These are phyloP conservation scores for Melanotaenia boesemani DNA, from an alignment of 2,797 vertebrate species.

Conservation along the genomic window DNA sequence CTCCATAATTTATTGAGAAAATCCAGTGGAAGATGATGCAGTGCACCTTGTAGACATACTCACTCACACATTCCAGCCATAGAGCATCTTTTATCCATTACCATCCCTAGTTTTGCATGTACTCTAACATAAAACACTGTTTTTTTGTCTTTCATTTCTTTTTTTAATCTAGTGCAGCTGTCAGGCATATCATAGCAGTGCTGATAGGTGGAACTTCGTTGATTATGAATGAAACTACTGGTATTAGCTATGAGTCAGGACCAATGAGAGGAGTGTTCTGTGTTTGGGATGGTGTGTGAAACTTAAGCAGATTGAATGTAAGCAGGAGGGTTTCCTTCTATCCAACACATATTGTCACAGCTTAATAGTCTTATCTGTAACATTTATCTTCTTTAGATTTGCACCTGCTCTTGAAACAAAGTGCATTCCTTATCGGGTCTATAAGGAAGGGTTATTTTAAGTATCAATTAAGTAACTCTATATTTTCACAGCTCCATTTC, in stretches of 20 bases:
- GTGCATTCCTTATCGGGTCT: not conserved
- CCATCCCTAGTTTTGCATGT: not conserved
- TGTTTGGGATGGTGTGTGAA: not conserved
- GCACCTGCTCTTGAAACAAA: not conserved
- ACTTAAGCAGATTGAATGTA: not conserved
- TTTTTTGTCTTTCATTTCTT: not conserved
- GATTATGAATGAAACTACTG: not conserved
- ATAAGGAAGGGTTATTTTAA: not conserved
- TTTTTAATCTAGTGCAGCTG: not conserved
- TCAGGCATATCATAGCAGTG: not conserved
- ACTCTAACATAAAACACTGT: not conserved
- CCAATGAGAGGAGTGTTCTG: not conserved
- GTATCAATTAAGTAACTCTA: not conserved
- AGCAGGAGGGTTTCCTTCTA: not conserved
- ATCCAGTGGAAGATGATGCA: not conserved
- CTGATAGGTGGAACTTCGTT: not conserved
- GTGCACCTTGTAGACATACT: not conserved
- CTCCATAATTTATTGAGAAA: not conserved
- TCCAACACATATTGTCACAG: not conserved
- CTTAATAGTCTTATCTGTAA: not conserved
- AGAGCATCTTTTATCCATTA: not conserved
- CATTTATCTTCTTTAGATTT: not conserved
- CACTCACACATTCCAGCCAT: not conserved
- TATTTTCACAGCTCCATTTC: not conserved
- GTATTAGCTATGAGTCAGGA: not conserved